phyloP scores from a whole-genome alignment of 2,888 invertebrate species.

The Eupelmus urozonus region DNA sequence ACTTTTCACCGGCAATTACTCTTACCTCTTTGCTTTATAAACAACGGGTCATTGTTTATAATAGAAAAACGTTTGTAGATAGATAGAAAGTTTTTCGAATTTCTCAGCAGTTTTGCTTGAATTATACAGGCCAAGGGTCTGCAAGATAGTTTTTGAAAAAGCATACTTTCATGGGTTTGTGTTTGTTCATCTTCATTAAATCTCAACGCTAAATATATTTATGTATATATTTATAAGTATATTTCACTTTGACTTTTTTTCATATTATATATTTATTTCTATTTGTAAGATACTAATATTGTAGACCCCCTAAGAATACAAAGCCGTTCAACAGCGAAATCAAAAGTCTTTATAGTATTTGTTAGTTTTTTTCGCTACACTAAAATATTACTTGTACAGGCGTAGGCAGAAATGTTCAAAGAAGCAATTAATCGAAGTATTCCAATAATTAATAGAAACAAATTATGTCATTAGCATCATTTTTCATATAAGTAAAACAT shows the following conservation, averaged over 20 bases:
- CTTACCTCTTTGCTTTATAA: slow-evolving; percentile 14
- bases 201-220: slow-evolving; percentile 73
- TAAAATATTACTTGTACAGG: slow-evolving; percentile 36
- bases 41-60: slow-evolving; percentile 41
- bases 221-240: slow-evolving; percentile 66
- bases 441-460: slow-evolving; percentile 1
- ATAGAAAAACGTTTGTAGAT: slow-evolving; percentile 54
- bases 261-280: slow-evolving; percentile 59
- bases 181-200: slow-evolving; percentile 67
- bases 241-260: slow-evolving; percentile 64
- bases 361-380: not conserved
- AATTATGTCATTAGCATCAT: too few relatives aligned
- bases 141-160: slow-evolving; percentile 66
- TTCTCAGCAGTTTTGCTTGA: slow-evolving; percentile 24
- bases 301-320: slow-evolving; percentile 36
- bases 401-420: slow-evolving; percentile 40
- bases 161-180: slow-evolving; percentile 77
- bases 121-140: slow-evolving; percentile 46
- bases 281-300: slow-evolving; percentile 29
- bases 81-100: slow-evolving; percentile 53
- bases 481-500: not conserved
- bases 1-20: not conserved
- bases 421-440: slow-evolving; percentile 37
- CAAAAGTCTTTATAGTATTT: slow-evolving; percentile 34
- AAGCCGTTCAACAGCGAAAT: slow-evolving; percentile 68